Conservation (phyloP, 1,140 invertebrate genomes). For the Nymphalis io region DNA sequence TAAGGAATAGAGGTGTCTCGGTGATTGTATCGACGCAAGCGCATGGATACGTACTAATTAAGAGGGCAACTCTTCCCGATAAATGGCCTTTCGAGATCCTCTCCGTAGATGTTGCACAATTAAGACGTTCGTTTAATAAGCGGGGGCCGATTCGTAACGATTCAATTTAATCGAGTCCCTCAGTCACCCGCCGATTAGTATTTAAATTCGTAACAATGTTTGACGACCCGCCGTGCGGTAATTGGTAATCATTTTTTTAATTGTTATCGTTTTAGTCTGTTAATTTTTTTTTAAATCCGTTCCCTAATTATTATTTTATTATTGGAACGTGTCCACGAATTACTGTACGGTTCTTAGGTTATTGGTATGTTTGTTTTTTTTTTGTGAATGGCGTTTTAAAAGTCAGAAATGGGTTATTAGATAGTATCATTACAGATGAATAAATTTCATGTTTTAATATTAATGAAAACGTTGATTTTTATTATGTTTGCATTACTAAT, state of each 20-base stretch:
- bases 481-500: conserved; percentile 12
- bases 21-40: conserved; percentile 62
- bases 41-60: conserved; percentile 75
- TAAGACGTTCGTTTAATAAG: conserved; percentile 65
- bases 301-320: conserved; percentile 22
- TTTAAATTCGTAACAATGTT: conserved; percentile 62
- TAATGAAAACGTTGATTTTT: background rate
- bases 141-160: conserved; percentile 43
- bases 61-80: conserved; percentile 59
- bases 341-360: background rate
- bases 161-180: conserved; percentile 59
- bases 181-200: conserved; percentile 60
- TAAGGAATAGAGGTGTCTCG: conserved; percentile 70
- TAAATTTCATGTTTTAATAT: conserved; percentile 1
- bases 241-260: conserved; percentile 71
- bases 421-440: background rate
- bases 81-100: conserved; percentile 50
- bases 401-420: background rate
- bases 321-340: conserved; percentile 19
- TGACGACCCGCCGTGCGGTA: conserved; percentile 60
- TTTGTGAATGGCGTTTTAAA: conserved; percentile 3
- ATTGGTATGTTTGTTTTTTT: background rate
- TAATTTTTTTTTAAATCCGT: conserved; percentile 14
- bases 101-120: conserved; percentile 60
- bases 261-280: conserved; percentile 42